Conservation (phyloP, 2,888 invertebrate species). For the Dimorphilus gyrociliatus region DNA sequence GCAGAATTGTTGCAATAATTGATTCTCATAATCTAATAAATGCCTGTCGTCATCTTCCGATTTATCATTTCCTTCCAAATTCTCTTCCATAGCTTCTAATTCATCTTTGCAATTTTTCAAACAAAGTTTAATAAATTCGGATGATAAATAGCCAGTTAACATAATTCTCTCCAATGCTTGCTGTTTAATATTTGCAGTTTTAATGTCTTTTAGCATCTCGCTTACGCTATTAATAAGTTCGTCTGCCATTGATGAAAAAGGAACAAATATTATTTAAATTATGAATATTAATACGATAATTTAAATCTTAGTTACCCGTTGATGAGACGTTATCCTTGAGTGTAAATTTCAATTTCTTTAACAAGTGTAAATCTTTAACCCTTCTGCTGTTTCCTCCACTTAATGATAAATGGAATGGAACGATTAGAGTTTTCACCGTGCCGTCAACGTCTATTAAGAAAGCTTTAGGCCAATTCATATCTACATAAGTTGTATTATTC, state of each 20-base stretch:
- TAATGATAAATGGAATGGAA: slow-evolving; percentile 65
- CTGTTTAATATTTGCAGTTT: slow-evolving; percentile 26
- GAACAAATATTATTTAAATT: neutral
- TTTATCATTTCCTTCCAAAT: too few relatives aligned
- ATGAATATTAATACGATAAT: neutral
- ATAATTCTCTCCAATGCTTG: slow-evolving; percentile 33
- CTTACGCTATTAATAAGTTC: slow-evolving; percentile 16
- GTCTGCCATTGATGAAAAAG: slow-evolving; percentile 11
- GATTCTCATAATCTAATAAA: slow-evolving; percentile 33
- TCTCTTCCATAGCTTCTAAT: slow-evolving; percentile 16
- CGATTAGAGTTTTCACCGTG: slow-evolving; percentile 58
- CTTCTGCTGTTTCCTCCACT: slow-evolving; percentile 70
- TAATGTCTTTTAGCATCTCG: slow-evolving; percentile 24
- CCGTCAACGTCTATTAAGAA: slow-evolving; percentile 68
- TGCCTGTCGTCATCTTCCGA: slow-evolving; percentile 12
- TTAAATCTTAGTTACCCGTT: slow-evolving; percentile 16
- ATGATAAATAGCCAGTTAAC: slow-evolving; percentile 23
- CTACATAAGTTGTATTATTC: slow-evolving; percentile 39
- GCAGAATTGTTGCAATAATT: slow-evolving; percentile 31
- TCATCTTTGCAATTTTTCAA: slow-evolving; percentile 17
- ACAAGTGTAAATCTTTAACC: slow-evolving; percentile 67
- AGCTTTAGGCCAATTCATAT: slow-evolving; percentile 40
- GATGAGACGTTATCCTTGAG: slow-evolving; percentile 27
- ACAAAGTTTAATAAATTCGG: slow-evolving; percentile 19
- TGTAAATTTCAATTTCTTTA: slow-evolving; percentile 47